phyloP scores from a whole-genome alignment of 2,113 vertebrate genomes.

The Clarias magur region DNA sequence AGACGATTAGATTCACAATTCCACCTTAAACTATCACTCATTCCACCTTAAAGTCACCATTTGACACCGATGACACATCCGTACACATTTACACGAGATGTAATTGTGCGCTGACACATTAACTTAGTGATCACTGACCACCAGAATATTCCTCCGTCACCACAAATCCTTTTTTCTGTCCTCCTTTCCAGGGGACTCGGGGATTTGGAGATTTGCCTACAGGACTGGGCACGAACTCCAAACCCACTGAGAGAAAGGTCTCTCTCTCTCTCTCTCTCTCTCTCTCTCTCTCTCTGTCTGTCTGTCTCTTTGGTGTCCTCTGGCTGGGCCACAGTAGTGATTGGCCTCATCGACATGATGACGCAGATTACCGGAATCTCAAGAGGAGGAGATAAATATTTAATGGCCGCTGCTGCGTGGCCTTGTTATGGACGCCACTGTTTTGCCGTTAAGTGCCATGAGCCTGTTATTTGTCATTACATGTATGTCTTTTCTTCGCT shows the following conservation, averaged over 20 bases:
- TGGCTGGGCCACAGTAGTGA: constrained; percentile 43
- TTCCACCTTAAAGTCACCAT: neutral
- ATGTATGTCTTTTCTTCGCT: constrained; percentile 31
- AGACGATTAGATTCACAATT: neutral
- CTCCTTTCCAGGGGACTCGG: constrained; percentile 2
- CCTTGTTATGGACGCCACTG: constrained; percentile 41
- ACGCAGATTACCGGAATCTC: constrained; percentile 55
- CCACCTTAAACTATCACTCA: neutral
- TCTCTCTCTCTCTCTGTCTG: neutral
- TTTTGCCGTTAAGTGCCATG: constrained; percentile 48
- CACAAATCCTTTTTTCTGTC: neutral
- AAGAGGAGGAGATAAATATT: constrained; percentile 54
- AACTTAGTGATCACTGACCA: neutral
- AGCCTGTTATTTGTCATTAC: constrained; percentile 53
- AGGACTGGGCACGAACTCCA: constrained; percentile 20
- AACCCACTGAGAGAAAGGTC: constrained; percentile 25
- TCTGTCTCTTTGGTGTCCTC: constrained; percentile 41
- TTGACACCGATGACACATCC: neutral
- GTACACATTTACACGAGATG: neutral
- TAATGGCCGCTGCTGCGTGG: constrained; percentile 48
- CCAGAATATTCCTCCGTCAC: neutral
- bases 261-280: constrained; percentile 14
- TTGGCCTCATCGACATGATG: constrained; percentile 46
- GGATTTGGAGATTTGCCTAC: constrained; percentile 30
- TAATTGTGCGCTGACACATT: neutral